Base-by-base conservation (phyloP, 2,888 invertebrate species). In the Cecidostiba fungosa region DNA sequence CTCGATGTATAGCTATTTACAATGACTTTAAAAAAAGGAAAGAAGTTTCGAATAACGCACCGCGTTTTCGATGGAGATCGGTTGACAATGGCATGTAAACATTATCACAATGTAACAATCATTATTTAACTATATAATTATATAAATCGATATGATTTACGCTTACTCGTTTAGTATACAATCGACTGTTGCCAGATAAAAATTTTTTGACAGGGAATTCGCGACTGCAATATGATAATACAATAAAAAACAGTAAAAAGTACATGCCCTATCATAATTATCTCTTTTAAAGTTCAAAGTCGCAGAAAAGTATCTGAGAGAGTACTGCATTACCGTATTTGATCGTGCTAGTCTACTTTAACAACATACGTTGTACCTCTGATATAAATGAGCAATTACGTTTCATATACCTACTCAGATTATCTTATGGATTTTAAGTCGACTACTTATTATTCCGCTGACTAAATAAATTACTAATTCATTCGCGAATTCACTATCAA, bases 21-120 rank as follows among this genome's bases (percentile, higher is more conserved):
- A 86, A 81, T 86, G 47, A 78, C 23, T 79, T 69, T 70, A 82
- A n/a, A 76, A 47, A 83, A 19, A 23, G 39, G 39, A 59, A 39
- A 54, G 26, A 39, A 79, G 26, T 74, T 36, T 26, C 36, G 74
- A 59, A 80, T 29, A 84, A 86, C 81, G 84, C 86, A 74, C 84
- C 4, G 74, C 81, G 84, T 69, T 82, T 69, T 32, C 47, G 12
- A 39, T 47, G 59, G 47, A 86, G 66, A 84, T 84, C 82, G 36
- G n/a, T 78, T 82, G 59, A 74, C 77, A 23, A 73, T 73, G 77
- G 59, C 32, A 74, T 78, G 36, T 79, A 76, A 82, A 82, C 70
- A 78, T 84, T 86, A 84, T 84, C 82, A 86, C 78, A 84, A 86
- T 79, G 12, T 77, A 86, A 81, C 78, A 76, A 86, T 86, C 39